Conservation (phyloP, 2,113 vertebrate genomes). For the Actinemys pallida region DNA sequence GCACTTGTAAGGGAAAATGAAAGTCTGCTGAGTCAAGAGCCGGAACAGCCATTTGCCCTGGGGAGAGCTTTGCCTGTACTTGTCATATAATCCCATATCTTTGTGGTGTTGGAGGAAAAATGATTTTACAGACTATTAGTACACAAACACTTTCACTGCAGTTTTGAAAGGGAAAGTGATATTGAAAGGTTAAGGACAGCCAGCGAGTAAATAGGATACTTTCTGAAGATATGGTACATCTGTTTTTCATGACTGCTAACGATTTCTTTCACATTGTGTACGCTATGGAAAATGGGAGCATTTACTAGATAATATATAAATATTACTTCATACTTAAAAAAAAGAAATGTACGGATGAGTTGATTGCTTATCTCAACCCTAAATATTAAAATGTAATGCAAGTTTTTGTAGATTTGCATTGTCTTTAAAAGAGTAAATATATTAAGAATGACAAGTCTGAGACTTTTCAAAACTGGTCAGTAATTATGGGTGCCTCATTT, state of each 20-base stretch:
- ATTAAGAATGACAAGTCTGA: background rate
- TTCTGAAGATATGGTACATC: background rate
- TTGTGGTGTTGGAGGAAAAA: background rate
- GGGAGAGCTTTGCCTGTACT: constrained; percentile 12
- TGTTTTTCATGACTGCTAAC: background rate
- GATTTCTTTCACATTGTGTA: background rate
- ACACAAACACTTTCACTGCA: background rate
- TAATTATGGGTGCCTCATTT: background rate
- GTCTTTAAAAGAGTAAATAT: background rate
- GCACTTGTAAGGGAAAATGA: background rate
- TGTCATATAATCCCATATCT: background rate
- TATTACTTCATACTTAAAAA: background rate
- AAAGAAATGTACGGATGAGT: background rate
- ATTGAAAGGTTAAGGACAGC: constrained; percentile 10
- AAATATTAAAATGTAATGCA: background rate
- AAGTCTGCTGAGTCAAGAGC: constrained; percentile 43
- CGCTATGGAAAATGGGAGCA: background rate
- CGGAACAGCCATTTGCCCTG: constrained; percentile 12
- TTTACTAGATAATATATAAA: background rate
- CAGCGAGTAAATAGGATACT: background rate
- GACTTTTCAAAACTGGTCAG: background rate
- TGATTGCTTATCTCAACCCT: background rate
- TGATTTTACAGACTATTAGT: constrained; percentile 20
- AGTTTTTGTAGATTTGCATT: background rate
- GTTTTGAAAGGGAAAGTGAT: constrained; percentile 4